Evolutionary conservation across 2,888 invertebrate species (phyloP).

Genomic region (Oxyteleia sp.): DNA sequence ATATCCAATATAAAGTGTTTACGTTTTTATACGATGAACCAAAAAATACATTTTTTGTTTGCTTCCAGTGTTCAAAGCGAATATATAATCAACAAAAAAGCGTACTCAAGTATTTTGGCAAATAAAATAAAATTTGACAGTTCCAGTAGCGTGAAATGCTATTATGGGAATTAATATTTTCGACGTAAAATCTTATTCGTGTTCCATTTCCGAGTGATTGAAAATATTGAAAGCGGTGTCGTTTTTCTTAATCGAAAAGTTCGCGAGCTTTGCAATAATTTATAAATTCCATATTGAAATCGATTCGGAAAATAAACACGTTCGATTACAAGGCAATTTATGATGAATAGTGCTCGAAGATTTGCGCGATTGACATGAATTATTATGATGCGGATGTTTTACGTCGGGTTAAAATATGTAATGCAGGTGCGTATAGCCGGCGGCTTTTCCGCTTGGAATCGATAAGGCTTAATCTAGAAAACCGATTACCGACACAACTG

Average conservation of each 20-base stretch:
- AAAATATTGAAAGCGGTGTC: conserved; percentile 20
- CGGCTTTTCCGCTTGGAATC: conserved; percentile 57
- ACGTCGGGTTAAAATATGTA: conserved; percentile 49
- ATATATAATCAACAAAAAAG: too few species aligned
- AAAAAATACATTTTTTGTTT: too few species aligned
- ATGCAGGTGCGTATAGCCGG: conserved; percentile 39
- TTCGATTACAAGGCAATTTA: conserved; percentile 27
- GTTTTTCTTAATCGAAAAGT: conserved; percentile 12
- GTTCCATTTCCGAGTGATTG: conserved; percentile 14
- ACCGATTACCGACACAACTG: conserved; percentile 68
- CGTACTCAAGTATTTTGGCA: too few species aligned
- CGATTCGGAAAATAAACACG: conserved; percentile 39
- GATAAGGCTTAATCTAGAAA: conserved; percentile 71
- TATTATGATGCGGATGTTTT: conserved; percentile 59
- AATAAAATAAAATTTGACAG: too few species aligned
- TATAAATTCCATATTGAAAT: conserved; percentile 35
- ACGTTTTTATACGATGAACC: too few species aligned
- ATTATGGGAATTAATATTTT: conserved; percentile 3
- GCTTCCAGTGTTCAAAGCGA: too few species aligned
- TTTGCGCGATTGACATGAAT: conserved; percentile 47
- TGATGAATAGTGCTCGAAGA: conserved; percentile 40
- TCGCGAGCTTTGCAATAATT: conserved; percentile 15
- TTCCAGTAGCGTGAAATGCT: too few species aligned
- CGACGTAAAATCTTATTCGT: conserved; percentile 18
- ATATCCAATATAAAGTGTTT: too few species aligned